Conservation (phyloP, 2,888 invertebrate species). For the Autographa pulchrina region DNA sequence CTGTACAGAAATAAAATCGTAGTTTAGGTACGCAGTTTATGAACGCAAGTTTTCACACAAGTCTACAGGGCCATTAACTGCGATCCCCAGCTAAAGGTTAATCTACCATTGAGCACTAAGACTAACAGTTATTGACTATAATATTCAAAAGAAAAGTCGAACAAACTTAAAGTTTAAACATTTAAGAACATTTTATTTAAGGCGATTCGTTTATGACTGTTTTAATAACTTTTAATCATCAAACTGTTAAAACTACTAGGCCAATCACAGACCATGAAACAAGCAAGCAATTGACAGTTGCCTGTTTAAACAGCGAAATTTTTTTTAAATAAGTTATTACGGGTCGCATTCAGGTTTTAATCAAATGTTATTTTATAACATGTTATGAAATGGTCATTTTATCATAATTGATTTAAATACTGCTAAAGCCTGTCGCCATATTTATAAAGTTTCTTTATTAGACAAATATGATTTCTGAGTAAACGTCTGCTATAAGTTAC, state of each 20-base stretch:
- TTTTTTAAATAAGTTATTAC: too few species aligned
- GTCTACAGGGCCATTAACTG: too few species aligned
- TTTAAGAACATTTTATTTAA: not conserved
- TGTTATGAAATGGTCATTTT: not conserved
- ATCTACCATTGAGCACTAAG: not conserved
- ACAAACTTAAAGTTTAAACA: not conserved
- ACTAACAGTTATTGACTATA: not conserved
- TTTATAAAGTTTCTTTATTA: not conserved
- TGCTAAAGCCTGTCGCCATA: not conserved
- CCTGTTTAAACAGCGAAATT: too few species aligned
- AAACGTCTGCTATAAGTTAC: conserved; percentile 52
- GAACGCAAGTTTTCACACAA: too few species aligned
- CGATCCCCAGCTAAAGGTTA: too few species aligned
- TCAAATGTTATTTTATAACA: too few species aligned
- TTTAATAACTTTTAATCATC: not conserved
- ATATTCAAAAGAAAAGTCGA: not conserved
- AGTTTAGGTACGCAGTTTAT: too few species aligned
- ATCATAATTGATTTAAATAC: not conserved
- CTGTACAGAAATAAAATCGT: too few species aligned
- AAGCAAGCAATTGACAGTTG: too few species aligned
- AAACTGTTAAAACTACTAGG: too few species aligned
- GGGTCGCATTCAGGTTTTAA: too few species aligned
- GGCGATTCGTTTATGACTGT: not conserved
- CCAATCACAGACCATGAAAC: too few species aligned
- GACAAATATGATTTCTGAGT: conserved; percentile 6